Conservation (phyloP, 2,797 vertebrate genomes). For the Poeciliopsis gracilis region DNA sequence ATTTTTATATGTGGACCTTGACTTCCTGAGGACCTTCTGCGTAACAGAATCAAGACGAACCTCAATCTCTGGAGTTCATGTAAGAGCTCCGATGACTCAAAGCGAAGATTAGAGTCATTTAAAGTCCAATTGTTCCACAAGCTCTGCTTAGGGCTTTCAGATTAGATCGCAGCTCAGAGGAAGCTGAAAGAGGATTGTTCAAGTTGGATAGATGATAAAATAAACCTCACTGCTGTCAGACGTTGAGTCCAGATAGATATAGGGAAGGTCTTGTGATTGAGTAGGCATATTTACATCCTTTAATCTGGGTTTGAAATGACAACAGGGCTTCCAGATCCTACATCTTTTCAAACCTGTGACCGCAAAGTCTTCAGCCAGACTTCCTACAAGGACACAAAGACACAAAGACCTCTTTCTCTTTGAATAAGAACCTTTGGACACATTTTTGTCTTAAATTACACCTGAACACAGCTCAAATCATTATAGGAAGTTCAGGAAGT, state of each 20-base stretch:
- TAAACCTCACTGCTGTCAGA: not conserved
- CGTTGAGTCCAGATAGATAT: not conserved
- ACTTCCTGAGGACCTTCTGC: conserved; percentile 6
- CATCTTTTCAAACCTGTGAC: not conserved
- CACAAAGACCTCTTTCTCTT: not conserved
- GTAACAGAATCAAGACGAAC: conserved; percentile 8
- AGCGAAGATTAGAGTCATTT: not conserved
- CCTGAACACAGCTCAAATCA: not conserved
- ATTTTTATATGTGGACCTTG: conserved; percentile 23
- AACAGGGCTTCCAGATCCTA: not conserved
- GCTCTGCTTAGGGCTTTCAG: not conserved
- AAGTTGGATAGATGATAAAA: not conserved
- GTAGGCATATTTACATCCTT: not conserved
- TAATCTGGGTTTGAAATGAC: not conserved
- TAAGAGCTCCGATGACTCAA: not conserved
- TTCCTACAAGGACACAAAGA: not conserved
- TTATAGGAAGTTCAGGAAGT: not conserved
- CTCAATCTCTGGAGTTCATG: not conserved
- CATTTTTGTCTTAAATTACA: too few species aligned
- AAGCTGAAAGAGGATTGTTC: not conserved
- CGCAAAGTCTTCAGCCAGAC: not conserved
- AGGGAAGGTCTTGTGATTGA: not conserved
- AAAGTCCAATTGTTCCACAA: not conserved
- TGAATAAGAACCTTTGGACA: too few species aligned
- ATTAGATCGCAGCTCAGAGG: not conserved